Evolutionary conservation across 92 coral and sea anemone genomes (phyloP).

Genomic region (Epizoanthus scotinus): DNA sequence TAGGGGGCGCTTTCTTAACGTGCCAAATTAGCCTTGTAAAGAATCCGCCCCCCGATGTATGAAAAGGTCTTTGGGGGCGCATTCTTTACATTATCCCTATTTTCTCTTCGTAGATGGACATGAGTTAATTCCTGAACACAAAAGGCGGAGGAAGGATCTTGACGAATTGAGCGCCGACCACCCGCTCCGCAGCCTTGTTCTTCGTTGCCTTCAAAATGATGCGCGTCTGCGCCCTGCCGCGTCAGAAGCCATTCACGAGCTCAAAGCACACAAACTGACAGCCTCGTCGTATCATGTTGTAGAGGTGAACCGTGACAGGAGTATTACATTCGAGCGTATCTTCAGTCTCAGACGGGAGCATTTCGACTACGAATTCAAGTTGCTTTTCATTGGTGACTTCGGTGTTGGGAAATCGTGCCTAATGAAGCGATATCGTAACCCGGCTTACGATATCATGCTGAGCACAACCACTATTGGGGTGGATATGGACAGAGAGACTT

Average conservation of each 20-base stretch:
- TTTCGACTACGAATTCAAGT: constrained; percentile 74
- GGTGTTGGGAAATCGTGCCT: constrained; percentile 89
- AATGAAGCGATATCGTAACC: constrained; percentile 66
- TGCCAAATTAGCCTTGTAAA: no score
- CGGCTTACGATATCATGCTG: constrained; percentile 45
- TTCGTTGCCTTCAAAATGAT: constrained; percentile 68
- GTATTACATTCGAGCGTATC: constrained; percentile 13
- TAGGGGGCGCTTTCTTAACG: no score
- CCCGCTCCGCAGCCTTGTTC: constrained; percentile 56
- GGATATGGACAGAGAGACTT: constrained; percentile 56
- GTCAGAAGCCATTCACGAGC: constrained; percentile 38
- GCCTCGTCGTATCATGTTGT: background rate
- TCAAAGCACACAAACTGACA: constrained; percentile 31
- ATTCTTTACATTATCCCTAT: no score
- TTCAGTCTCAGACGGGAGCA: constrained; percentile 39
- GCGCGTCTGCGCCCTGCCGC: constrained; percentile 59
- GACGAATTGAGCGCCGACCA: constrained; percentile 57
- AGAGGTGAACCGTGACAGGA: constrained; percentile 5
- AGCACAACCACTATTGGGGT: constrained; percentile 60
- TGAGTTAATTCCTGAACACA: constrained; percentile 53
- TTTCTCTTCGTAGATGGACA: background rate
- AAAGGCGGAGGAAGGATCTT: constrained; percentile 67
- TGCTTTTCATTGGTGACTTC: constrained; percentile 68
- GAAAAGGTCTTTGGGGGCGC: no score
- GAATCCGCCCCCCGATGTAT: no score